phyloP scores from a whole-genome alignment of 2,113 vertebrate genomes.

The Nanorana parkeri region DNA sequence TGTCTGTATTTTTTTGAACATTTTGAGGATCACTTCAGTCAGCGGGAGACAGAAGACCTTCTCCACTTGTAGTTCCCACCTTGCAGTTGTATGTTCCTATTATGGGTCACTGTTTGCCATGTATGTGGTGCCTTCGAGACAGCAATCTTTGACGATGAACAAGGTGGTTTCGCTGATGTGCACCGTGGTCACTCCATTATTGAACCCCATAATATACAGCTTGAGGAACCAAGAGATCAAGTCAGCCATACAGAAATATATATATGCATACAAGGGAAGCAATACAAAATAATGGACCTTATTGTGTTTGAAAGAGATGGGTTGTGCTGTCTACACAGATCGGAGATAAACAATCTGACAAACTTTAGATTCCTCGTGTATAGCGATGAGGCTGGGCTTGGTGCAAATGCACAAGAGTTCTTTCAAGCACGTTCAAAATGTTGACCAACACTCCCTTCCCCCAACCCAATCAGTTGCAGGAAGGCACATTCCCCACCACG shows the following conservation, averaged over 20 bases:
- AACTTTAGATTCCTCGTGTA: too few relatives aligned
- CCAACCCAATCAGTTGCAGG: too few relatives aligned
- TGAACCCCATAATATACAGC: slow-evolving; percentile 60
- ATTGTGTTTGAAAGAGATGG: too few relatives aligned
- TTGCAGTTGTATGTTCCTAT: slow-evolving; percentile 52
- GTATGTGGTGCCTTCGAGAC: slow-evolving; percentile 53
- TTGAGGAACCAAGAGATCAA: slow-evolving; percentile 61
- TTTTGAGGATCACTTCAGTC: slow-evolving; percentile 35
- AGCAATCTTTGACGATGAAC: slow-evolving; percentile 33
- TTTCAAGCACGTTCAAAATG: too few relatives aligned
- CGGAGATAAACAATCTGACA: too few relatives aligned
- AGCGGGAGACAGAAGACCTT: slow-evolving; percentile 39
- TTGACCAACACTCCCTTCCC: too few relatives aligned
- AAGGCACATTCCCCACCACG: too few relatives aligned
- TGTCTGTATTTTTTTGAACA: slow-evolving; percentile 16
- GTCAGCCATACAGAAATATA: slow-evolving; percentile 5
- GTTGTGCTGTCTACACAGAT: too few relatives aligned
- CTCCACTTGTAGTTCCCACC: slow-evolving; percentile 42
- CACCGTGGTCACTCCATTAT: slow-evolving; percentile 50
- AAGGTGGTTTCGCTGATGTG: slow-evolving; percentile 62
- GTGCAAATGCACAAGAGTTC: too few relatives aligned
- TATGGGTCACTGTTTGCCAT: slow-evolving; percentile 57
- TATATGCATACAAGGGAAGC: neutral
- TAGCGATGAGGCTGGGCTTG: too few relatives aligned
- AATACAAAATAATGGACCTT: neutral